Percentiles rank a stretch among this genome's conserved stretches.
Evolutionary conservation across 2,888 invertebrate genomes (phyloP).

Genomic region (Mesoligia furuncula): DNA sequence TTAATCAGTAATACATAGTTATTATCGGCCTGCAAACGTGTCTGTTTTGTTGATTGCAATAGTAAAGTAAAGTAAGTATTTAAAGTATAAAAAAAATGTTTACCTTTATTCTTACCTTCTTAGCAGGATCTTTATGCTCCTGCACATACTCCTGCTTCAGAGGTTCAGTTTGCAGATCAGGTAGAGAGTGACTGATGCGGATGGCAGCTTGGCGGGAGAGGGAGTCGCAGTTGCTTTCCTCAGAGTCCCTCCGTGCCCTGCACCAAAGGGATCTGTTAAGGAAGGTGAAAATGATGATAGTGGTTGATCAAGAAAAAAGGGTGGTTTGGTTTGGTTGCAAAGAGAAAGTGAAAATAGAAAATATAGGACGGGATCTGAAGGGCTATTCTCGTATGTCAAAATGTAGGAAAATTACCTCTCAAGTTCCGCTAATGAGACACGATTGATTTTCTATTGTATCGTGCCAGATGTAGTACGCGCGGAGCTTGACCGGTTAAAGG

Average conservation of each 20-base stretch:
- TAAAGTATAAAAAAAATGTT: neutral
- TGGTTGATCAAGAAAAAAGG: conserved; percentile 26
- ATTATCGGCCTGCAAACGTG: neutral
- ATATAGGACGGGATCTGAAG: neutral
- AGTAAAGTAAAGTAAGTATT: too few species aligned
- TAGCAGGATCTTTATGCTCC: conserved; percentile 92
- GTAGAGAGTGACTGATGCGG: conserved; percentile 94
- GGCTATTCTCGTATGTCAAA: too few species aligned
- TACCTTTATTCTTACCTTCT: conserved; percentile 89
- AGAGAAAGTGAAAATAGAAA: neutral
- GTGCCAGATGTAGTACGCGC: too few species aligned
- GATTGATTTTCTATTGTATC: too few species aligned
- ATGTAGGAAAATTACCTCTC: too few species aligned
- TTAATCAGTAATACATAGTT: too few species aligned
- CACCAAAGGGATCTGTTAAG: conserved; percentile 71
- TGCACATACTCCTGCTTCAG: conserved; percentile 93
- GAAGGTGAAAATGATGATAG: conserved; percentile 42
- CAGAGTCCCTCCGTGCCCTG: conserved; percentile 86
- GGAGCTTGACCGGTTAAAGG: too few species aligned
- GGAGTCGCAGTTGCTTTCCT: conserved; percentile 89
- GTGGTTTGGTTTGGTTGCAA: neutral
- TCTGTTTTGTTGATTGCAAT: neutral
- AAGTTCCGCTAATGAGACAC: too few species aligned
- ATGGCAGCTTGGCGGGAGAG: conserved; percentile 92
- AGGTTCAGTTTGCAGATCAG: conserved; percentile 93